Conservation (phyloP, 2,888 invertebrate genomes). For the Cylloceria caligata region DNA sequence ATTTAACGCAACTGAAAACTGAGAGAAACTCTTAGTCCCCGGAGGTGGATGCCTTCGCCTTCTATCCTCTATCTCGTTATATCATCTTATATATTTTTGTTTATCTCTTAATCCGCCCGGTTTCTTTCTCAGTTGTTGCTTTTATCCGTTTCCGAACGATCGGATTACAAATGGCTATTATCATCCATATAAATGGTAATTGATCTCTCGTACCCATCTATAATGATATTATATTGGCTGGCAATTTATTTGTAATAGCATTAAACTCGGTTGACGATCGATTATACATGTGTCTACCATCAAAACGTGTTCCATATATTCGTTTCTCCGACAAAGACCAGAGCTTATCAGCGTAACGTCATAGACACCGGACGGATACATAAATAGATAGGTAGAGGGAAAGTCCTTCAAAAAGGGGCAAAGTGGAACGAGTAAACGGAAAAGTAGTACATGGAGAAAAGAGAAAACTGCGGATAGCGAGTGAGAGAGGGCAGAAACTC, state of each 20-base stretch:
- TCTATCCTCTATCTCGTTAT: slow-evolving; percentile 26
- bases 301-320: too few species aligned
- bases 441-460: slow-evolving; percentile 45
- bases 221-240: slow-evolving; percentile 1
- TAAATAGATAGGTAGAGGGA: slow-evolving; percentile 56
- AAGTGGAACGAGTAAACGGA: slow-evolving; percentile 48
- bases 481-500: slow-evolving; percentile 44
- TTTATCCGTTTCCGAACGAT: slow-evolving; percentile 50
- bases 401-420: slow-evolving; percentile 39
- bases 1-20: slow-evolving; percentile 60
- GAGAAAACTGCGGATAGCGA: slow-evolving; percentile 34
- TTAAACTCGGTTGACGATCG: slow-evolving; percentile 66
- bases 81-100: slow-evolving; percentile 45
- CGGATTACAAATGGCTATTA: slow-evolving; percentile 13
- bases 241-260: slow-evolving; percentile 44
- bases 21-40: slow-evolving; percentile 23
- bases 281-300: slow-evolving; percentile 68
- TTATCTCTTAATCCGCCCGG: slow-evolving; percentile 61
- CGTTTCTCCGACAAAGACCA: background rate
- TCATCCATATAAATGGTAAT: slow-evolving; percentile 28
- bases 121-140: slow-evolving; percentile 31
- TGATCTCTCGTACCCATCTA: background rate
- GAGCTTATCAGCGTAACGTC: slow-evolving; percentile 34
- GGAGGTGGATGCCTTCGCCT: slow-evolving; percentile 38
- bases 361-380: slow-evolving; percentile 49